These are phyloP conservation scores for Brachystomella parvula DNA, from an alignment of 1,140 invertebrate species.

Conservation along the genomic window DNA sequence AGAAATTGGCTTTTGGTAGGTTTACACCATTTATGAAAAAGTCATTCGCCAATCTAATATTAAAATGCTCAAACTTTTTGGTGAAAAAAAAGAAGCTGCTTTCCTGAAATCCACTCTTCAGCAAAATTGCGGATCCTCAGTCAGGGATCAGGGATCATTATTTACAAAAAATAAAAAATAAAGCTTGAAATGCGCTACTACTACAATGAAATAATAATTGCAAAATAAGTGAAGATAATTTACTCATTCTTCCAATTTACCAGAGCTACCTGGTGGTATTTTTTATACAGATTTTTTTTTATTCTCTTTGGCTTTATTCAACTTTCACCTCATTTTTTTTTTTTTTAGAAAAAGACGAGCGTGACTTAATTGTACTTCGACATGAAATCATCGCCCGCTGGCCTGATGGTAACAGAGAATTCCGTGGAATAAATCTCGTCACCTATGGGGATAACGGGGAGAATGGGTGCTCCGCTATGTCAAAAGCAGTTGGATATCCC, in stretches of 20 bases:
- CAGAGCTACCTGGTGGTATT: not conserved
- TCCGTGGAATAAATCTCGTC: conserved; percentile 83
- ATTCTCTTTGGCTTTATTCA: not conserved
- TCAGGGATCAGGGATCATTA: too few relatives aligned
- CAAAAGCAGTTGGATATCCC: conserved; percentile 93
- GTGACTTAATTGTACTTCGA: conserved; percentile 87
- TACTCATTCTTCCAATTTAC: too few relatives aligned
- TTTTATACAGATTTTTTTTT: not conserved
- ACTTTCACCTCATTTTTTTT: conserved; percentile 12
- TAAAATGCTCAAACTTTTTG: too few relatives aligned
- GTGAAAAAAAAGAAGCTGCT: too few relatives aligned
- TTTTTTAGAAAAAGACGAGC: conserved; percentile 62
- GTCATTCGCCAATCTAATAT: too few relatives aligned
- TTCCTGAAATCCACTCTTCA: too few relatives aligned
- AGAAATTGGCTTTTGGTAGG: conserved; percentile 69
- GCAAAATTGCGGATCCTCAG: too few relatives aligned
- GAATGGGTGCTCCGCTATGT: conserved; percentile 90
- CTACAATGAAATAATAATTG: too few relatives aligned
- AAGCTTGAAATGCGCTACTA: too few relatives aligned
- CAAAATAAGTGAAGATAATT: too few relatives aligned
- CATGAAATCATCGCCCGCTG: conserved; percentile 88
- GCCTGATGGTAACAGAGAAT: conserved; percentile 76
- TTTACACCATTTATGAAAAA: conserved; percentile 20
- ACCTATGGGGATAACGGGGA: conserved; percentile 68
- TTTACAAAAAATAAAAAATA: too few relatives aligned